A percentile compares a stretch with the other conserved stretches of the same genome.
Conservation (phyloP, 2,113 vertebrate genomes). For the Pteronura brasiliensis region DNA sequence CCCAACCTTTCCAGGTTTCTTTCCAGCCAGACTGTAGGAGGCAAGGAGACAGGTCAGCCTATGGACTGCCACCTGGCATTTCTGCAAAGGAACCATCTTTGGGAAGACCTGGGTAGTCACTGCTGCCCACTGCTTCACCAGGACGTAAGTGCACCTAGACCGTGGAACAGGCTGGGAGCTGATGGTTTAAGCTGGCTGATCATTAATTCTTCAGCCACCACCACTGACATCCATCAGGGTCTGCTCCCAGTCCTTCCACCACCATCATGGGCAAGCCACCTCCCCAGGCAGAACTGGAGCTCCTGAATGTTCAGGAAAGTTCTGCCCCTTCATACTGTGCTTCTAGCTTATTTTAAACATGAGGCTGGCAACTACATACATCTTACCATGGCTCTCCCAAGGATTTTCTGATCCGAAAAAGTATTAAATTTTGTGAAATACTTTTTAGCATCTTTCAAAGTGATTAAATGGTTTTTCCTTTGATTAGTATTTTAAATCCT, state of each 20-base stretch:
- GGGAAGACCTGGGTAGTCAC: constrained; percentile 75
- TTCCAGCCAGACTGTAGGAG: constrained; percentile 49
- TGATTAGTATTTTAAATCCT: not conserved
- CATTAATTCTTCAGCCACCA: not conserved
- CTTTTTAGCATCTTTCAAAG: not conserved
- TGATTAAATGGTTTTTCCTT: not conserved
- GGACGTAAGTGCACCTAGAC: constrained; percentile 47
- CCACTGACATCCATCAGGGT: not conserved
- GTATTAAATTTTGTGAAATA: not conserved
- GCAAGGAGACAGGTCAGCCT: constrained; percentile 78
- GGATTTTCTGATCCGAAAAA: not conserved
- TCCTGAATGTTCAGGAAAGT: not conserved
- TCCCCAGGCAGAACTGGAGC: not conserved
- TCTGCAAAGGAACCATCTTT: constrained; percentile 77
- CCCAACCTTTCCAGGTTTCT: constrained; percentile 61
- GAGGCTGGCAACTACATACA: not conserved
- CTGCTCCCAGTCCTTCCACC: not conserved
- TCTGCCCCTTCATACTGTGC: not conserved
- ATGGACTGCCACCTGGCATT: constrained; percentile 60
- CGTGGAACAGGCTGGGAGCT: not conserved
- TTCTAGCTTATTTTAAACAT: not conserved
- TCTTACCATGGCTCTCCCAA: not conserved
- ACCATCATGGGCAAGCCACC: not conserved
- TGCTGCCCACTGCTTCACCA: constrained; percentile 76
- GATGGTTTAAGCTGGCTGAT: not conserved